Evolutionary conservation across 2,797 vertebrate genomes (phyloP).

Genomic region (Takifugu ocellatus): DNA sequence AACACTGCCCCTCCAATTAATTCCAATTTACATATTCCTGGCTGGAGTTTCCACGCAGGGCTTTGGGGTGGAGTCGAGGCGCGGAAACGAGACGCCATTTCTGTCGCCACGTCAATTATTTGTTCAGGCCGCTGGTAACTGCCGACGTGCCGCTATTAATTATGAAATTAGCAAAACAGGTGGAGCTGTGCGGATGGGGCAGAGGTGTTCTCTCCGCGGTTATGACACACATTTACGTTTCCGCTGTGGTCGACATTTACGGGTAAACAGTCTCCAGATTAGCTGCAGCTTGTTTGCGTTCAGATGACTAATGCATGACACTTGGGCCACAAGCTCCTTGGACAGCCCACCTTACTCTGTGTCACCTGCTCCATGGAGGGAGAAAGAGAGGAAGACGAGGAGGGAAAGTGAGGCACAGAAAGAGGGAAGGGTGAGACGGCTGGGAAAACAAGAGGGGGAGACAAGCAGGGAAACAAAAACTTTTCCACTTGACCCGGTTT

Average conservation of each 20-base stretch:
- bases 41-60: slow-evolving; percentile 70
- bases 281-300: slow-evolving; percentile 55
- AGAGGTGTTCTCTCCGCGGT: slow-evolving; percentile 24
- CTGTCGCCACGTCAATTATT: slow-evolving; percentile 74
- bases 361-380: slow-evolving; percentile 44
- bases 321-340: slow-evolving; percentile 17
- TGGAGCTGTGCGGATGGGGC: slow-evolving; percentile 20
- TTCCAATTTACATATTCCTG: slow-evolving; percentile 87
- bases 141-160: slow-evolving; percentile 69
- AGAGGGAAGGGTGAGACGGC: not conserved
- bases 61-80: slow-evolving; percentile 28
- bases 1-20: slow-evolving; percentile 83
- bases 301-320: slow-evolving; percentile 44
- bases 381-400: not conserved
- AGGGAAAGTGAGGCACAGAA: slow-evolving; percentile 4
- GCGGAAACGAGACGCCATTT: slow-evolving; percentile 68
- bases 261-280: slow-evolving; percentile 53
- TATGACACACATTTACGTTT: slow-evolving; percentile 21
- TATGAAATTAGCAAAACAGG: slow-evolving; percentile 70
- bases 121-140: slow-evolving; percentile 84
- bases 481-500: not conserved
- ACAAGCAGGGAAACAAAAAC: not conserved
- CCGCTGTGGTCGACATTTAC: slow-evolving; percentile 38
- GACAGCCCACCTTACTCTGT: slow-evolving; percentile 19
- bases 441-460: not conserved